Evolutionary conservation across 2,113 vertebrate species (phyloP).

Genomic region (Bufo gargarizans): DNA sequence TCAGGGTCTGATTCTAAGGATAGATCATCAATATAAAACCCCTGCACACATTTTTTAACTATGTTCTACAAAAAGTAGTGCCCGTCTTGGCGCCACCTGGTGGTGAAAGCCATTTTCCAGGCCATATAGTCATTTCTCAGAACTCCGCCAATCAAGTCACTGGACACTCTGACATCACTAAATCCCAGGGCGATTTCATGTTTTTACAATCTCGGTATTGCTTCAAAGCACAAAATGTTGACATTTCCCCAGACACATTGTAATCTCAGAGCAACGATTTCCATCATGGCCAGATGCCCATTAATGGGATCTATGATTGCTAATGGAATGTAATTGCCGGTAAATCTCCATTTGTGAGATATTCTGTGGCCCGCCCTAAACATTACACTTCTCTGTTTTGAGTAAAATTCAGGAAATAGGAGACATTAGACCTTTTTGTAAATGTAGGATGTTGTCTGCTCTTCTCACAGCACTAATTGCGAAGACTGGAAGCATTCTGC

Average conservation of each 20-base stretch:
- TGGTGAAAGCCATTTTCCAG: neutral
- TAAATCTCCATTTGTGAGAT: neutral
- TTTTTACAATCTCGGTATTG: no score
- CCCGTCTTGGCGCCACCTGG: neutral
- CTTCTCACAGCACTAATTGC: neutral
- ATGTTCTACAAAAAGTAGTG: neutral
- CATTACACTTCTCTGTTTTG: neutral
- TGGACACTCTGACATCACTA: neutral
- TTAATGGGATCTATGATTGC: constrained; percentile 12
- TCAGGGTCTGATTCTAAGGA: no score
- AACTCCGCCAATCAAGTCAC: neutral
- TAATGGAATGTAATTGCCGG: constrained; percentile 48
- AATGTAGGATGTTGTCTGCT: neutral
- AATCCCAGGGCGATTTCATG: neutral
- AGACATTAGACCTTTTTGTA: constrained; percentile 12
- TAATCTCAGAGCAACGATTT: neutral
- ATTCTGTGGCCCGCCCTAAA: neutral
- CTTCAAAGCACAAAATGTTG: neutral
- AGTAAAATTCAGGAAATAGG: constrained; percentile 19
- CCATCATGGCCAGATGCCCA: constrained; percentile 12
- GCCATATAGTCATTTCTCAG: neutral
- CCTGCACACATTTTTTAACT: no score
- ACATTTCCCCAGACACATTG: constrained; percentile 19
- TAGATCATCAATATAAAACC: no score
- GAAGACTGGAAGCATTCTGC: neutral